Percentiles rank a stretch among this genome's conserved stretches.
phyloP scores from a whole-genome alignment of 1,140 invertebrate genomes.

The Lordiphosa collinella region DNA sequence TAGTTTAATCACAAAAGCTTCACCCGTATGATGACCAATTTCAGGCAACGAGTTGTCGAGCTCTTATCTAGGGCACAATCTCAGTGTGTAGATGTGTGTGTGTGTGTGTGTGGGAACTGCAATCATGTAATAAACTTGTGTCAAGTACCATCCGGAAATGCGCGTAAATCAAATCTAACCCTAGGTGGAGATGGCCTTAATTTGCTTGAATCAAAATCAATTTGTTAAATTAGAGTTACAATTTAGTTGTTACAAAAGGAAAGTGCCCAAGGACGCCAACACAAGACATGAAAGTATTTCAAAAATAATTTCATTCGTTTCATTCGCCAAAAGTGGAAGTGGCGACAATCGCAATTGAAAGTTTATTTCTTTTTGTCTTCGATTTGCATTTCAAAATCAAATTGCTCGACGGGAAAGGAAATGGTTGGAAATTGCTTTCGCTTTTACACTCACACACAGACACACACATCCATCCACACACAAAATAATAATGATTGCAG shows the following conservation, averaged over 20 bases:
- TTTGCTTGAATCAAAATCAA: conserved; percentile 55
- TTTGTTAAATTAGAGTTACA: conserved; percentile 49
- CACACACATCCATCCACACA: no score
- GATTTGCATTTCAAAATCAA: conserved; percentile 68
- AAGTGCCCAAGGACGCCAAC: conserved; percentile 16
- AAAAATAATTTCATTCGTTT: conserved; percentile 56
- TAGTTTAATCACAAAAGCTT: conserved; percentile 1
- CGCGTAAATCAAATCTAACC: conserved; percentile 68
- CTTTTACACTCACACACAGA: conserved; percentile 31
- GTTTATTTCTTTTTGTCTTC: conserved; percentile 43
- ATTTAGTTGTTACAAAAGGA: neutral
- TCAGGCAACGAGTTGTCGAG: conserved; percentile 1
- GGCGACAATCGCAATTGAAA: conserved; percentile 60
- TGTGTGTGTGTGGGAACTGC: conserved; percentile 29
- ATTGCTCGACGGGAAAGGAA: conserved; percentile 36
- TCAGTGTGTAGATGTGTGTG: conserved; percentile 23
- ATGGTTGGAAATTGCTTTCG: conserved; percentile 64
- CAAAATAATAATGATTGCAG: conserved; percentile 15
- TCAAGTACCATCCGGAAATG: conserved; percentile 52
- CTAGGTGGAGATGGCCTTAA: conserved; percentile 49
- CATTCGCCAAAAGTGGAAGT: conserved; percentile 39
- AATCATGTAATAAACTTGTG: conserved; percentile 51
- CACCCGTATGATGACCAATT: conserved; percentile 41
- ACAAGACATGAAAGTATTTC: conserved; percentile 42
- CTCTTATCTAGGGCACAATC: conserved; percentile 47